Evolutionary conservation across 1,140 invertebrate species (phyloP).

Genomic region (Cryptotermes secundus): DNA sequence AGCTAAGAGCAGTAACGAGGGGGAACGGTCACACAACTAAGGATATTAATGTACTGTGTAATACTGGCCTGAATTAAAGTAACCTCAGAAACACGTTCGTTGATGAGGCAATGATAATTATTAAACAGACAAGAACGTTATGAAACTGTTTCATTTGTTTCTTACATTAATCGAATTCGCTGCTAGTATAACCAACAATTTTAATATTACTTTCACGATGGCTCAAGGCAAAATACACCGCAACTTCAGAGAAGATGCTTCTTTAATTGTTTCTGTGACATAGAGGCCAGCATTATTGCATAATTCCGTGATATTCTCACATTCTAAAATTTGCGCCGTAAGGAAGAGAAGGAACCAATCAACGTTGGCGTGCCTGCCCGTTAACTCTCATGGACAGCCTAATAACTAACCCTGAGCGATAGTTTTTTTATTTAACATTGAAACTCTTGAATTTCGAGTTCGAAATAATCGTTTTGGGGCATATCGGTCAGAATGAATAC

Average conservation of each 20-base stretch:
- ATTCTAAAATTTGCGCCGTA: too few species aligned
- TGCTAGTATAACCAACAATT: not conserved
- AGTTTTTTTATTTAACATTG: too few species aligned
- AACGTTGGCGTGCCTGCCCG: too few species aligned
- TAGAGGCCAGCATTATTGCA: not conserved
- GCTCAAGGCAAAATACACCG: not conserved
- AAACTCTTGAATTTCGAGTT: too few species aligned
- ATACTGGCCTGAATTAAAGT: too few species aligned
- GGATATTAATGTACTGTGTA: too few species aligned
- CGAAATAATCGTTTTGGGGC: too few species aligned
- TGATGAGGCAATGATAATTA: not conserved
- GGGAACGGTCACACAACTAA: not conserved
- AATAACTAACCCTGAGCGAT: too few species aligned
- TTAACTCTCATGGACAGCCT: too few species aligned
- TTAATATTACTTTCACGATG: not conserved
- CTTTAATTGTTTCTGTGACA: not conserved
- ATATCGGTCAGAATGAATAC: too few species aligned
- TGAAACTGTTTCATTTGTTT: not conserved
- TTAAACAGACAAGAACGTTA: not conserved
- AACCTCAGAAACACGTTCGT: not conserved
- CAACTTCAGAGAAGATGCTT: not conserved
- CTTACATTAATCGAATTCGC: not conserved
- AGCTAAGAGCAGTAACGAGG: not conserved
- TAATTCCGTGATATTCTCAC: too few species aligned
- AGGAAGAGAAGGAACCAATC: too few species aligned